Evolutionary conservation across 1,140 invertebrate genomes (phyloP), one percentile per base, ranked within the genome.

Genomic region (Drosophila auraria): DNA sequence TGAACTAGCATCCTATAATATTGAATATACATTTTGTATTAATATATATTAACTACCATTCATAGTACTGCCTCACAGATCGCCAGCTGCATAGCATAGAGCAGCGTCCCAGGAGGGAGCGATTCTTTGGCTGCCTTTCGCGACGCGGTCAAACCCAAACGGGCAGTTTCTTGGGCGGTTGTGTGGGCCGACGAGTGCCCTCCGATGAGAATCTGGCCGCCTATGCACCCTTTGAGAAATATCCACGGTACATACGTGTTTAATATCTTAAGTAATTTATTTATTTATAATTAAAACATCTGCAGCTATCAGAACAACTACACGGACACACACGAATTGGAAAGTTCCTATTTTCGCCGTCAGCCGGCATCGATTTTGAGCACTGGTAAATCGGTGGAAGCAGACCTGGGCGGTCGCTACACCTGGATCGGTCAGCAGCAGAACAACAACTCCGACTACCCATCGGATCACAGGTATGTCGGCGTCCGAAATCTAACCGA

Each of bases 41-140:
- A 53, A 12, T n/a, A 3, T 6, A 7, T 5, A 2, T 49, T 14
- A 44, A 12, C 38, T 44, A 11, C 51, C 11, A 12, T 8, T 91
- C 78, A 92, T 97, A 98, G 93, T 98, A 98, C 94, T 98, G 98
- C 94, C 97, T 98, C 93, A 98, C 97, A 84, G 97, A 96, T 92
- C 96, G 97, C 87, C 97, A 98, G 93, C 93, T 98, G 91, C 96
- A 97, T 91, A 96, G 97, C 64, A 95, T 98, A 77, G 97, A 98
- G 92, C 94, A 98, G 91, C 94, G 94, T 92, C 95, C 94, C 91
- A 94, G 94, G 71, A 94, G 96, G 81, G 95, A 96, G 64, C 94
- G 96, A 69, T 96, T 97, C 83, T 97, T 97, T 93, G 97, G 97
- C 77, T 98, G 97, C 93, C 94, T 98, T 70, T 97, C 97, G n/a